A percentile compares a stretch with the other conserved stretches of the same genome.
Conservation (phyloP, 2,113 vertebrate genomes). For the Oceanodroma tethys region DNA sequence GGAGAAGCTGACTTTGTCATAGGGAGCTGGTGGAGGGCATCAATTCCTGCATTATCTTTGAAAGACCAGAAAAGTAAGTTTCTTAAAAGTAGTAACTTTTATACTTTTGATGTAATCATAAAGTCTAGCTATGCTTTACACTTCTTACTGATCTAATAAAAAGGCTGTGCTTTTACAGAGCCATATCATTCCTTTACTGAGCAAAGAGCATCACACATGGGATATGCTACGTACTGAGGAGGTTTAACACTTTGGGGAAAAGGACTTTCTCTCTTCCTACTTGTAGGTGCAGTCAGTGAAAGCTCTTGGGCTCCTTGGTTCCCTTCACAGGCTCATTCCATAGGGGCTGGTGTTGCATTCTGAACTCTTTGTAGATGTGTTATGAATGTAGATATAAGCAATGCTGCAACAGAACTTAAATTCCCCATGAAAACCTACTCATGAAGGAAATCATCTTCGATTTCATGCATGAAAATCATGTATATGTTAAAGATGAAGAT, state of each 20-base stretch:
- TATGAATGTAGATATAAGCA: neutral
- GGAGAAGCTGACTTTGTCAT: neutral
- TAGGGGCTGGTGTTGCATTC: neutral
- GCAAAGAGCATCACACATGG: neutral
- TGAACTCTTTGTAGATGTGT: neutral
- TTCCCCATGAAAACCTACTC: neutral
- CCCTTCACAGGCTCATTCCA: neutral
- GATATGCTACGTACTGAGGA: neutral
- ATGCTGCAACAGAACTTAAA: neutral
- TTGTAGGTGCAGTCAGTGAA: fast-evolving
- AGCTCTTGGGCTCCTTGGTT: neutral
- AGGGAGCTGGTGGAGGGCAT: neutral
- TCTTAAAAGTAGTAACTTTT: neutral
- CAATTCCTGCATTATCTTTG: neutral
- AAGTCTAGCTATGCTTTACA: neutral
- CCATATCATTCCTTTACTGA: neutral
- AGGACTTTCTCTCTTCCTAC: neutral
- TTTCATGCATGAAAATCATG: neutral
- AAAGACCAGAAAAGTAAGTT: neutral
- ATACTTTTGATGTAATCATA: neutral
- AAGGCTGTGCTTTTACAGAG: neutral
- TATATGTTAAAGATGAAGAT: neutral
- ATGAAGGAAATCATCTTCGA: neutral
- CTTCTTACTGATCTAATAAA: neutral
- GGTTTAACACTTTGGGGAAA: neutral